Base-by-base conservation (phyloP, 2,797 vertebrate genomes). In the Neosalanx taihuensis region DNA sequence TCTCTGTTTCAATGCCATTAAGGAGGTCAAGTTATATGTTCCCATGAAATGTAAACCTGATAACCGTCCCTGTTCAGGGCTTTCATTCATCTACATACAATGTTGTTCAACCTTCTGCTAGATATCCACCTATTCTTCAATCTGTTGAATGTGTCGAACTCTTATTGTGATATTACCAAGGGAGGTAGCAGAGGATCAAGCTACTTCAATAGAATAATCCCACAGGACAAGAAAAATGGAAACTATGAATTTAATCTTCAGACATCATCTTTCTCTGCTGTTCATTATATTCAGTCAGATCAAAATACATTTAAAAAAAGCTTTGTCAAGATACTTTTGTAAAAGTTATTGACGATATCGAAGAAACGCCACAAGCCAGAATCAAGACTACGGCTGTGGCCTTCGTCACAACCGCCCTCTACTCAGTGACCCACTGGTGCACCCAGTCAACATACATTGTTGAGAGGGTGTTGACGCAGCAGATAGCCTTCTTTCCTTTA, bases 1-100 rank as follows among this genome's bases (percentile, higher is more conserved):
- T 23, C 31, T 33, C n/a, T 15, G 1, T 41, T 70, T 23, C 56
- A 71, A 4, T 15, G 17, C 23, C 31, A 30, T 1, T 26, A 26
- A 26, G 6, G 30, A 37, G 29, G 59, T n/a, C 65, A 51, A 51
- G 6, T 64, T 18, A 17, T 4, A 1, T 23, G 46, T 71, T 53
- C 70, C 31, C 5, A 49, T 62, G 20, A 73, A 62, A 74, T 51
- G 41, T 62, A 72, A 59, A 53, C 69, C 57, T 53, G 13, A 63
- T 41, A 63, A 46, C 30, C 9, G 65, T 49, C 29, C 17, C 68
- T 49, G 33, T 57, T 67, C 66, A 67, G 2, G 46, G 7, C 20
- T 31, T 5, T 17, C 15, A 17, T 67, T 41, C 37, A 62, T 2
- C 1, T 35, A 30, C 15, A 26, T 57, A n/a, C 35, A 64, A 17